Evolutionary conservation across 2,888 invertebrate genomes (phyloP).

Genomic region (Autographa gamma): DNA sequence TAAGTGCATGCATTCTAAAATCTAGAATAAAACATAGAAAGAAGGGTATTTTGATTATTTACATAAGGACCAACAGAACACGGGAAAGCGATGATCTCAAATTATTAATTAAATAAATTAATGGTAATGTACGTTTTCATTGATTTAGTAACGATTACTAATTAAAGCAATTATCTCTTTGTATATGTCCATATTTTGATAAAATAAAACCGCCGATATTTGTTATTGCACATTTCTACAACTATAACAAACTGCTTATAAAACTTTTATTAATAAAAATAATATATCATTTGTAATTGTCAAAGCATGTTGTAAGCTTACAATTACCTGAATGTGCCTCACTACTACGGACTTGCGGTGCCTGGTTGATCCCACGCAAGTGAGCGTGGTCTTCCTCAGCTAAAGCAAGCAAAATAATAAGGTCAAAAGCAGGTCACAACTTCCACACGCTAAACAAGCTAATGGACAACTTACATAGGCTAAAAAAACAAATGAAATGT

Average conservation of each 20-base stretch:
- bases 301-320: slow-evolving; percentile 29
- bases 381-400: slow-evolving; percentile 93
- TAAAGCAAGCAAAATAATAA: slow-evolving; percentile 76
- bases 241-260: too few species aligned
- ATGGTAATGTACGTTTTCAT: too few species aligned
- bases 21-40: background rate
- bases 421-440: slow-evolving; percentile 61
- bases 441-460: slow-evolving; percentile 51
- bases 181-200: too few species aligned
- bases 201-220: too few species aligned
- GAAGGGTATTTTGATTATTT: background rate
- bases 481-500: slow-evolving; percentile 22
- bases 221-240: too few species aligned
- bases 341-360: slow-evolving; percentile 71
- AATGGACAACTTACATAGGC: slow-evolving; percentile 45
- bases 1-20: background rate
- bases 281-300: background rate
- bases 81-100: background rate
- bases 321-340: slow-evolving; percentile 77
- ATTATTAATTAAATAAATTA: too few species aligned
- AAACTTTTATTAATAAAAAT: too few species aligned
- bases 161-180: too few species aligned
- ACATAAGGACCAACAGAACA: background rate
- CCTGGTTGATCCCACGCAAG: slow-evolving; percentile 73
- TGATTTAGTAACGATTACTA: too few species aligned